Evolutionary conservation across 2,797 vertebrate species (phyloP).

Genomic region (Triplophysa bombifrons): DNA sequence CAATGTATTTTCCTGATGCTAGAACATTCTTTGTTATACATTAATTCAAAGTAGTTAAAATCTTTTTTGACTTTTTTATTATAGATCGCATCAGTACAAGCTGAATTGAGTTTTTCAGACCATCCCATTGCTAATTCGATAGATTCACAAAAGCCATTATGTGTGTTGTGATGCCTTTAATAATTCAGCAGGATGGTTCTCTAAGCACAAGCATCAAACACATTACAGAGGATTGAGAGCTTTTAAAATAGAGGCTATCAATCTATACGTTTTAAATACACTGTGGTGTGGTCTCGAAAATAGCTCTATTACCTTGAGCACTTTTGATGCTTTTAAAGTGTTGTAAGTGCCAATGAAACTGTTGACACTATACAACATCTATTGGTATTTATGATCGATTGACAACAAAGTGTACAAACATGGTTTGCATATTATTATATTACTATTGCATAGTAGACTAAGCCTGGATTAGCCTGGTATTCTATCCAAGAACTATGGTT

Average conservation of each 20-base stretch:
- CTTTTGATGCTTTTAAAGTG: conserved; percentile 16
- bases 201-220: conserved; percentile 40
- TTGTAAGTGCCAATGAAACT: conserved; percentile 19
- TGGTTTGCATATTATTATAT: not conserved
- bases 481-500: not conserved
- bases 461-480: not conserved
- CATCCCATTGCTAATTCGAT: conserved; percentile 13
- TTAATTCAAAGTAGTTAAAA: not conserved
- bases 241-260: conserved; percentile 49
- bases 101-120: not conserved
- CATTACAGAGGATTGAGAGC: conserved; percentile 33
- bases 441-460: not conserved
- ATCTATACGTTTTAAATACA: conserved; percentile 52
- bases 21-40: not conserved
- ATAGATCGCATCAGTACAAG: not conserved
- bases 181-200: conserved; percentile 49
- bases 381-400: conserved; percentile 19
- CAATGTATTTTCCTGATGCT: conserved; percentile 8
- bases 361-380: conserved; percentile 28
- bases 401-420: not conserved
- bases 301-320: conserved; percentile 41
- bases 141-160: conserved; percentile 37
- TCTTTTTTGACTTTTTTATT: not conserved
- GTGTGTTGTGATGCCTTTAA: conserved; percentile 38
- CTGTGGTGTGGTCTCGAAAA: conserved; percentile 26